These are phyloP conservation scores for Pemphredon lugubris DNA, from an alignment of 2,888 invertebrate genomes.

Conservation along the genomic window DNA sequence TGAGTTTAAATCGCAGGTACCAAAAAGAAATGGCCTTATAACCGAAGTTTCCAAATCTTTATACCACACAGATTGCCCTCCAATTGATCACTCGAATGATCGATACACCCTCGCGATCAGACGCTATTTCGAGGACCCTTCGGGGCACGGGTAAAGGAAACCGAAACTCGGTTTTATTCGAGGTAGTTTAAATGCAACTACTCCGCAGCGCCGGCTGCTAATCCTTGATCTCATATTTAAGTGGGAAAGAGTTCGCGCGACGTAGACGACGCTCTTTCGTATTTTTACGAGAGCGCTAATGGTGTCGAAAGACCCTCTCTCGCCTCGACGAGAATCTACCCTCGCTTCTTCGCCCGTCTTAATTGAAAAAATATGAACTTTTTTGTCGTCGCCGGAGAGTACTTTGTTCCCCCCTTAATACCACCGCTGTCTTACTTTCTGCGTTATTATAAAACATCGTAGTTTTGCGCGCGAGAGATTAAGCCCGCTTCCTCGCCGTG, in stretches of 20 bases:
- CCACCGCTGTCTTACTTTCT: slow-evolving; percentile 60
- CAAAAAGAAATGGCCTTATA: no score
- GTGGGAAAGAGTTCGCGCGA: slow-evolving; percentile 58
- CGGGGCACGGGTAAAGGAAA: background rate
- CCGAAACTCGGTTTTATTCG: slow-evolving; percentile 6
- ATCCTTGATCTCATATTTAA: slow-evolving; percentile 66
- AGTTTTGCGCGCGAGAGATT: slow-evolving; percentile 55
- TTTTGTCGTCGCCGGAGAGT: slow-evolving; percentile 74
- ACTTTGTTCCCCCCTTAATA: slow-evolving; percentile 69
- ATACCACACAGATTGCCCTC: no score
- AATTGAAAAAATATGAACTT: slow-evolving; percentile 81
- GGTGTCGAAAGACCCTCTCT: slow-evolving; percentile 70
- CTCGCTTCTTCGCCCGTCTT: slow-evolving; percentile 69
- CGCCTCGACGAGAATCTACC: slow-evolving; percentile 64
- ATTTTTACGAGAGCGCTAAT: slow-evolving; percentile 76
- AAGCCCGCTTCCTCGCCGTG: slow-evolving; percentile 33
- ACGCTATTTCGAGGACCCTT: no score
- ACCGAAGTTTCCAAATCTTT: no score
- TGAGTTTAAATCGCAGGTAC: no score
- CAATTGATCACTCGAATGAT: no score
- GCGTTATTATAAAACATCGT: slow-evolving; percentile 66
- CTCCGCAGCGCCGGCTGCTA: slow-evolving; percentile 33
- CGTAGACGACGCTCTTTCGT: slow-evolving; percentile 59
- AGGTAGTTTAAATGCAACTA: slow-evolving; percentile 22
- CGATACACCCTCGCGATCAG: no score